Evolutionary conservation across 1,140 invertebrate genomes (phyloP), one percentile per base, ranked within the genome.

Genomic region (Lasioglossum albipes): DNA sequence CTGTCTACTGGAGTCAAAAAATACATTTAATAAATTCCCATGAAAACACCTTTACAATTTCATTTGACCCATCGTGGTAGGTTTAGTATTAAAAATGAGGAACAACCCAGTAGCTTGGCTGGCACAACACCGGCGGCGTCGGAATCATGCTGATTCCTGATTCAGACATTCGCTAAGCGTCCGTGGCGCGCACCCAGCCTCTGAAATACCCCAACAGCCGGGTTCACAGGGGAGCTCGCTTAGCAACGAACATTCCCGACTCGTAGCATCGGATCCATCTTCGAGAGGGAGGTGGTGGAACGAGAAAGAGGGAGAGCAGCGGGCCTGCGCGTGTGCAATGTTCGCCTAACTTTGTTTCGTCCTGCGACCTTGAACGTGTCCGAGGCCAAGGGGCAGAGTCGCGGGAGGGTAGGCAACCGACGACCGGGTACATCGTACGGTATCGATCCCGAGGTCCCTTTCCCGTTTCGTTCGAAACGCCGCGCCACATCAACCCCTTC

Each of bases 381-480:
- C 75, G 10, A 7, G 52, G 18, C 36, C 12, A 20, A 68, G 22
- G 54, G 75, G 41, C 22, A 70, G 54, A 59, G 22, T 49, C 18
- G 54, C 54, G 31, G 41, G 41, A 69, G 65, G 41, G 66, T 69
- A 67, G 18, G 18, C 22, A 42, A 42, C n/a, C 31, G 52, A 7
- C 18, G 22, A 22, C 41, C 41, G 22, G 49, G 75, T 83, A 83
- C 65, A 84, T 66, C 59, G 69, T 66, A 42, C 64, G 45, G 77
- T 84, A 85, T 85, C 83, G 82, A 85, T 85, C 77, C 57, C 61
- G 36, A 67, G 31, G 83, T 42, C 74, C 57, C 61, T 72, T 61
- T 69, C 70, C 71, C 76, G 74, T 64, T 66, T 67, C 77, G 74
- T 71, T 79, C 81, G 66, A 22, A 75, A 54, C 52, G 52, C 16